These are phyloP conservation scores for Apotomis betuletana DNA, from an alignment of 2,888 invertebrate species.

Conservation along the genomic window DNA sequence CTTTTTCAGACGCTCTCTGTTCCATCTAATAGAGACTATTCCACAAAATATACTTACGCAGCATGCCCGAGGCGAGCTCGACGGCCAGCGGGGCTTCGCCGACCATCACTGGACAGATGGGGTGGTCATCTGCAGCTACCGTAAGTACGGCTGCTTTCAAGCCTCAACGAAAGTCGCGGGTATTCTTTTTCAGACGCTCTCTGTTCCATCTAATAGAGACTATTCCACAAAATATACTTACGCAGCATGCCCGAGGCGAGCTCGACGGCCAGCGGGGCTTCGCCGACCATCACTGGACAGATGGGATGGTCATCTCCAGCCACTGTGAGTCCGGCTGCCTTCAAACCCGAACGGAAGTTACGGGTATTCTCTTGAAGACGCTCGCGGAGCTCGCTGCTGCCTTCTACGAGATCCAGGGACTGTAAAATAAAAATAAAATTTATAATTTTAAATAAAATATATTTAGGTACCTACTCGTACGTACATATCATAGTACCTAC, in stretches of 20 bases:
- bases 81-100: no score
- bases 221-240: slow-evolving; percentile 62
- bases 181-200: not conserved
- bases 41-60: no score
- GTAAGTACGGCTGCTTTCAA: no score
- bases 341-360: slow-evolving; percentile 73
- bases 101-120: no score
- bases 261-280: slow-evolving; percentile 90
- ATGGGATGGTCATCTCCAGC: slow-evolving; percentile 94
- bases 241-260: slow-evolving; percentile 93
- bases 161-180: not conserved
- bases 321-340: slow-evolving; percentile 64
- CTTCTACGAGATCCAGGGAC: slow-evolving; percentile 88
- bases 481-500: no score
- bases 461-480: no score
- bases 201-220: not conserved
- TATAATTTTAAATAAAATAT: not conserved
- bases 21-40: not conserved
- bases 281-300: slow-evolving; percentile 95
- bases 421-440: slow-evolving; percentile 52
- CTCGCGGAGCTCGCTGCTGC: slow-evolving; percentile 85
- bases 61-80: no score
- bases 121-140: no score
- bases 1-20: not conserved
- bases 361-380: slow-evolving; percentile 88